Percentiles rank a stretch among this genome's conserved stretches.
Evolutionary conservation across 1,140 invertebrate species (phyloP).

Genomic region (Phymastichus coffea): DNA sequence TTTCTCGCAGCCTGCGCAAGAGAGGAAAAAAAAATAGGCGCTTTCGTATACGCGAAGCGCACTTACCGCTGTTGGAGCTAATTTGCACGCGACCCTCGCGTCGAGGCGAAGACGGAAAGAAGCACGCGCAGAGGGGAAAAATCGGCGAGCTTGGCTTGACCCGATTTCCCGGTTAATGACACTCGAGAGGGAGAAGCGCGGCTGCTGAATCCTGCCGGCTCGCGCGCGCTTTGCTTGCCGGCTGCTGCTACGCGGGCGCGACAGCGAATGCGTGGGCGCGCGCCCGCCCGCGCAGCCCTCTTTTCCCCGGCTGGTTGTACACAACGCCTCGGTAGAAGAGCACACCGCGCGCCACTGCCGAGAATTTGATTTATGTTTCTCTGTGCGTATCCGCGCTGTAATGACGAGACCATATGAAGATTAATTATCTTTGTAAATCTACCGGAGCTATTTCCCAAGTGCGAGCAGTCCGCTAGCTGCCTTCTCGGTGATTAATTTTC

Average conservation of each 20-base stretch:
- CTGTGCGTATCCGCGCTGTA: neutral
- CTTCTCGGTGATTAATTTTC: slow-evolving; percentile 13
- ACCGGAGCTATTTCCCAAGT: neutral
- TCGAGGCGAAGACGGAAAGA: slow-evolving; percentile 31
- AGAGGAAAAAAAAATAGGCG: too few species aligned
- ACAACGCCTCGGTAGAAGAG: too few species aligned
- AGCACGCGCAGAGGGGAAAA: slow-evolving; percentile 2
- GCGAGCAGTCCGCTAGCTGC: neutral
- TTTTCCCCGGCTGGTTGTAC: too few species aligned
- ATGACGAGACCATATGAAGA: slow-evolving; percentile 12
- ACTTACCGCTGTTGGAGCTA: too few species aligned
- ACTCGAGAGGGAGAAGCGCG: too few species aligned
- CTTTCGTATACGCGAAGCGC: too few species aligned
- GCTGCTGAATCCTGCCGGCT: slow-evolving; percentile 15
- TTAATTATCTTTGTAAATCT: slow-evolving; percentile 15
- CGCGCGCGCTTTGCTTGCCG: neutral
- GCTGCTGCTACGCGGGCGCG: neutral
- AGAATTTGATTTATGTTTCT: slow-evolving; percentile 19
- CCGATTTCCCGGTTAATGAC: slow-evolving; percentile 39
- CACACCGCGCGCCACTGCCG: neutral
- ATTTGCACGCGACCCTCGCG: slow-evolving; percentile 1
- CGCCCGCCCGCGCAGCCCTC: too few species aligned
- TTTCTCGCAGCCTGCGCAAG: too few species aligned
- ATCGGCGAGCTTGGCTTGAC: slow-evolving; percentile 34
- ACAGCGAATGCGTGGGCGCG: too few species aligned